A percentile compares a stretch with the other conserved stretches of the same genome.
These are phyloP conservation scores for Maniola jurtina DNA, from an alignment of 1,140 invertebrate species.

Conservation along the genomic window DNA sequence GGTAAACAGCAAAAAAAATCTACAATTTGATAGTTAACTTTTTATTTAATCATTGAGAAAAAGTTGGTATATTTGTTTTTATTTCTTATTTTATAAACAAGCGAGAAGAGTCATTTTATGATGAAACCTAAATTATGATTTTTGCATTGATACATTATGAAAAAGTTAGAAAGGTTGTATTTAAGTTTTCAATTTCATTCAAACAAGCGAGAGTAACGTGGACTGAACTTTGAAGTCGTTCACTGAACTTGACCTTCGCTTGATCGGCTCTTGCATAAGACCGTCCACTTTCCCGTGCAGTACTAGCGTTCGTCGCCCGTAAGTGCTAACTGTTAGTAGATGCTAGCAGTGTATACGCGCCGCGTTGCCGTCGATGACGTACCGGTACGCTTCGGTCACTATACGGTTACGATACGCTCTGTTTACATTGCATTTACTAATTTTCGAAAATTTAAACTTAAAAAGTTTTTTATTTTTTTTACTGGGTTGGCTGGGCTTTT, in stretches of 20 bases:
- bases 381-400: constrained; percentile 11
- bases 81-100: too few species aligned
- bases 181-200: constrained; percentile 4
- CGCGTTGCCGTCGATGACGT: constrained; percentile 26
- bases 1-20: too few species aligned
- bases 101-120: too few species aligned
- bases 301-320: constrained; percentile 12
- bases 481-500: not conserved
- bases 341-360: constrained; percentile 27
- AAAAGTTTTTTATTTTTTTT: too few species aligned
- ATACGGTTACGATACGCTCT: not conserved
- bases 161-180: not conserved
- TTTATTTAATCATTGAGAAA: too few species aligned
- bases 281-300: constrained; percentile 36
- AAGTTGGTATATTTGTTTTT: too few species aligned
- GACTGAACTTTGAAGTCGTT: constrained; percentile 6
- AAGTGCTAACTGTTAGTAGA: not conserved
- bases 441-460: too few species aligned
- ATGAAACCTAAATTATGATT: too few species aligned
- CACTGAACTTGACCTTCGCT: constrained; percentile 43
- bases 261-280: constrained; percentile 26
- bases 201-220: constrained; percentile 16
- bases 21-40: too few species aligned
- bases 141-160: not conserved
- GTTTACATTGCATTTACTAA: not conserved